A percentile compares a stretch with the other conserved stretches of the same genome.
phyloP scores from a whole-genome alignment of 2,113 vertebrate genomes.

The Hippotragus niger region DNA sequence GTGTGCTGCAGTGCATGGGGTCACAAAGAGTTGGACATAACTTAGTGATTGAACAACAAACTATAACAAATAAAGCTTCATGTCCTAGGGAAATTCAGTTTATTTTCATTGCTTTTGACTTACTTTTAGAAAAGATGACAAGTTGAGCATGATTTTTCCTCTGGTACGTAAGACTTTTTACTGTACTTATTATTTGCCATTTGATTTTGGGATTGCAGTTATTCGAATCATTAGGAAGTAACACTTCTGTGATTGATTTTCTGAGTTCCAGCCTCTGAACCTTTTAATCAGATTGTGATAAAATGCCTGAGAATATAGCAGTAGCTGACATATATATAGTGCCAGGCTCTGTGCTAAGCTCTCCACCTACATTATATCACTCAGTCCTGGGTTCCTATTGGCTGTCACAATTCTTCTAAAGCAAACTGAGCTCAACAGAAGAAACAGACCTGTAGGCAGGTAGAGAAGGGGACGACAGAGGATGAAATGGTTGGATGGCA shows the following conservation, averaged over 20 bases:
- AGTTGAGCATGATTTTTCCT: not conserved
- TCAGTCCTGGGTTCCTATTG: not conserved
- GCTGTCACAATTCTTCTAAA: not conserved
- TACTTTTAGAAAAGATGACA: not conserved
- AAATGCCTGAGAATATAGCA: not conserved
- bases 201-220: not conserved
- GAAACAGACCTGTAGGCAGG: not conserved
- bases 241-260: not conserved
- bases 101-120: not conserved
- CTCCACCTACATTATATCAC: not conserved
- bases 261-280: not conserved
- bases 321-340: not conserved
- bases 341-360: not conserved
- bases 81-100: not conserved
- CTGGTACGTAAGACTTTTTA: not conserved
- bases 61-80: not conserved
- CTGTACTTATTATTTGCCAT: not conserved
- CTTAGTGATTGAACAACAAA: not conserved
- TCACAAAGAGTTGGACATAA: not conserved
- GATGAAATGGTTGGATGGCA: not conserved
- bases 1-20: not conserved
- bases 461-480: not conserved
- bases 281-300: not conserved
- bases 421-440: not conserved
- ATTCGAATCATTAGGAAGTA: not conserved